Evolutionary conservation across 2,888 invertebrate genomes (phyloP), one percentile per base, ranked within the genome.

Genomic region (Apamea monoglypha): DNA sequence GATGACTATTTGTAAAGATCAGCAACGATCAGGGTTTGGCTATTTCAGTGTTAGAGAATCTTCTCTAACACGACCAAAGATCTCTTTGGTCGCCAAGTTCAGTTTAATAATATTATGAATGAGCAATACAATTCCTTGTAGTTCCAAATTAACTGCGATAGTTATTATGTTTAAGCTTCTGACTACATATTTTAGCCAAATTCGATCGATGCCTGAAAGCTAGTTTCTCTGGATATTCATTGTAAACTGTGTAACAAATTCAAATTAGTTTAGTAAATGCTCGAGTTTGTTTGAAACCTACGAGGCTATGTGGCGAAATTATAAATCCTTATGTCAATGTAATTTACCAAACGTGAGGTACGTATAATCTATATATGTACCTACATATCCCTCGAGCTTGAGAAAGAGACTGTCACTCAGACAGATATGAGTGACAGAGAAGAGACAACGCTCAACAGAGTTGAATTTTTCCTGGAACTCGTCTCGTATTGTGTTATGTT

Each of bases 271-370:
- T n/a, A n/a, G n/a, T n/a, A n/a, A n/a, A n/a, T 66, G 16, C n/a
- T 29, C 7, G 4, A n/a, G 14, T 64, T 53, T 44, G 4, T 63
- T 36, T 76, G 4, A 63, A 63, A 76, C 6, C 18, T 40, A 18
- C n/a, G 8, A 10, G 6, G 21, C 6, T 75, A 18, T 29, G 47
- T 32, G 75, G 16, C 12, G 1, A 76, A 36, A 47, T 50, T 7
- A 50, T 50, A 16, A 32, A 47, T 36, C 1, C 5, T 1, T 44
- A 56, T 12, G 29, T 25, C 56, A 59, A 44, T 16, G 18, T 53
- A 2, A 78, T 78, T 78, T 59, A 66, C n/a, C 12, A 66, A 56
- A 32, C 64, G 12, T 56, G 44, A 25, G 25, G 16, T 32, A 69
- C 2, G 8, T 69, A 21, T 69, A 53, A 21, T 3, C 25, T 56